Base-by-base conservation (phyloP, 2,113 vertebrate genomes). In the Plestiodon gilberti region DNA sequence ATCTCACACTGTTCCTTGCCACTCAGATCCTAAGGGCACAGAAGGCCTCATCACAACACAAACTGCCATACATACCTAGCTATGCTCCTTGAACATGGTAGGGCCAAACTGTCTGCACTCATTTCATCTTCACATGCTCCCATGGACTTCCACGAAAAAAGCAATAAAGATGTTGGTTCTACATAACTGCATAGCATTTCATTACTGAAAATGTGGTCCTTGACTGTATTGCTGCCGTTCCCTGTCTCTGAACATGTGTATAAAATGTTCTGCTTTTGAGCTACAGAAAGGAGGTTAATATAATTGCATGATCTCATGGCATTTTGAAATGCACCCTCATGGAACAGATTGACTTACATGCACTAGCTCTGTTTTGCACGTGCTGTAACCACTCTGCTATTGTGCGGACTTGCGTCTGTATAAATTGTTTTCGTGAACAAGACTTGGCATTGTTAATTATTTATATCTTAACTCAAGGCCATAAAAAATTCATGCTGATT, bases 381-480 rank as follows among this genome's bases (percentile, higher is more conserved):
- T 87, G 52, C 52, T 15, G 0, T 65, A 86, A 77, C 1, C 1
- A 74, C 25, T 57, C 15, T 88, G 0, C 17, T 82, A 61, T 1
- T n/a, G 78, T 15, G 1, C 13, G 71, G 28, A 61, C 18, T 84
- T 87, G 76, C 2, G 71, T 55, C 79, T 89, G 3, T 78, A 59
- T 22, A 84, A 87, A 64, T 89, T 40, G 70, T 81, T 59, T 81
- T 61, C 35, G 0, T 87, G 83, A 89, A 57, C 7, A 82, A 55
- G 40, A 0, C 3, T 86, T 89, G 85, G 85, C 1, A 38, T 0
- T 81, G 88, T 88, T 38, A 82, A 70, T 89, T 61, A 79, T 85
- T 87, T 80, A 73, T 81, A 40, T 69, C 82, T 93, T 71, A 83
- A 87, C n/a, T 84, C 85, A 35, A 38, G 17, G 59, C 0, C 18